Base-by-base conservation (phyloP, 2,888 invertebrate genomes). In the Nymphalis polychloros region DNA sequence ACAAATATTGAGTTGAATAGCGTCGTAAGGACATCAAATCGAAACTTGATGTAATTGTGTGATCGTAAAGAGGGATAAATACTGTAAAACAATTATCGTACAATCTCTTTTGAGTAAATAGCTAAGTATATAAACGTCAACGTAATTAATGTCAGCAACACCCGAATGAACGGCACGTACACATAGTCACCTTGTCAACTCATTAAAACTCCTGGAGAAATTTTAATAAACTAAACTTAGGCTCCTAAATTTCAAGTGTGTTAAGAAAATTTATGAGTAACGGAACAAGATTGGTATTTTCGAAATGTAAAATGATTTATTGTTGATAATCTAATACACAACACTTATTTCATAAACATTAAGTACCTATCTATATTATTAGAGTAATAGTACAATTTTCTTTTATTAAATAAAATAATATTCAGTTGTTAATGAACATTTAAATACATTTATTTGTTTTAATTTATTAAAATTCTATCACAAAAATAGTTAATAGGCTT, bases 201-300 rank as follows among this genome's bases (percentile, higher is more conserved):
- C 84, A 84, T 86, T 85, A 82, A 78, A 77, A 79, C 70, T 70
- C 73, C 46, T 50, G 79, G 80, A 80, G 79, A 79, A 81, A 78
- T 80, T 78, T 70, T 72, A 67, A 71, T 72, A 41, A 49, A 35
- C 47, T 47, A 57, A 35, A 55, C 57, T 48, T 23, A 48, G 61
- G 47, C 67, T 55, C 62, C 48, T 4, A 20, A 47, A 31, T 59
- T 35, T 48, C n/a, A 41, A 55, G 31, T 31, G 16, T 31, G 17
- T 46, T 27, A 53, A 61, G 52, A 8, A 46, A 46, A 20, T 59
- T 16, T 46, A 49, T 63, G 41, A 59, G 41, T 48, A 31, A 48
- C 19, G 41, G n/a, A 59, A 19, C 17, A 2, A 17, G 31, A 55
- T 7, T 17, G 8, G 4, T 41, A 41, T 41, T 31, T 31, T 41